Evolutionary conservation across 2,113 vertebrate species (phyloP).

Genomic region (Junco hyemalis): DNA sequence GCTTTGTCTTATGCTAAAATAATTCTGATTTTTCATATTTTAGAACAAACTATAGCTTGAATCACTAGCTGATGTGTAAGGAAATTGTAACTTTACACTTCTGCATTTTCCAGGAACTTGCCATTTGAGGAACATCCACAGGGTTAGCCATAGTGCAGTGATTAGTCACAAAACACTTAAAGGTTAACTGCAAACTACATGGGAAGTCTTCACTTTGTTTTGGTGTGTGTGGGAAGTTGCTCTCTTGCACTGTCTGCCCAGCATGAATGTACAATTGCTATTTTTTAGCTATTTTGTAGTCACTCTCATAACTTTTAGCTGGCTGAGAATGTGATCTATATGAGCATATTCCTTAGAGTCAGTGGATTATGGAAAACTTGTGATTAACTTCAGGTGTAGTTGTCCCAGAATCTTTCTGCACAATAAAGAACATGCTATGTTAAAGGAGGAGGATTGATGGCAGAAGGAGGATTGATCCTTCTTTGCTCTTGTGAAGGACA

Average conservation of each 20-base stretch:
- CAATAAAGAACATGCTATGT: background rate
- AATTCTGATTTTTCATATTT: background rate
- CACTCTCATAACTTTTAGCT: background rate
- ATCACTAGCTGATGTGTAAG: background rate
- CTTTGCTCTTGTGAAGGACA: background rate
- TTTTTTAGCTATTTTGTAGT: background rate
- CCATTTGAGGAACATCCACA: background rate
- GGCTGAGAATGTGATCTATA: background rate
- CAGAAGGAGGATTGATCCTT: background rate
- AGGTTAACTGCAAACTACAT: background rate
- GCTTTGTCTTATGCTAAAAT: background rate
- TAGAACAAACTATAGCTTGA: background rate
- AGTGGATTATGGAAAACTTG: background rate
- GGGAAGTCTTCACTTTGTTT: conserved; percentile 17
- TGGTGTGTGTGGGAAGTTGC: background rate
- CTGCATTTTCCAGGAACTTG: background rate
- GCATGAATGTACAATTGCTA: background rate
- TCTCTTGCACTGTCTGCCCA: background rate
- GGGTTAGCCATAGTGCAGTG: background rate
- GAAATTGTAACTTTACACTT: background rate
- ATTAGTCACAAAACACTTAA: conserved; percentile 21
- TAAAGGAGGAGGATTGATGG: background rate
- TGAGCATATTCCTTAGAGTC: background rate
- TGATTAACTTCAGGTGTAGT: background rate
- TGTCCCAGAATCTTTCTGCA: background rate